These are phyloP conservation scores for Nyctibius bracteatus DNA, from an alignment of 2,113 vertebrate species.

Conservation along the genomic window DNA sequence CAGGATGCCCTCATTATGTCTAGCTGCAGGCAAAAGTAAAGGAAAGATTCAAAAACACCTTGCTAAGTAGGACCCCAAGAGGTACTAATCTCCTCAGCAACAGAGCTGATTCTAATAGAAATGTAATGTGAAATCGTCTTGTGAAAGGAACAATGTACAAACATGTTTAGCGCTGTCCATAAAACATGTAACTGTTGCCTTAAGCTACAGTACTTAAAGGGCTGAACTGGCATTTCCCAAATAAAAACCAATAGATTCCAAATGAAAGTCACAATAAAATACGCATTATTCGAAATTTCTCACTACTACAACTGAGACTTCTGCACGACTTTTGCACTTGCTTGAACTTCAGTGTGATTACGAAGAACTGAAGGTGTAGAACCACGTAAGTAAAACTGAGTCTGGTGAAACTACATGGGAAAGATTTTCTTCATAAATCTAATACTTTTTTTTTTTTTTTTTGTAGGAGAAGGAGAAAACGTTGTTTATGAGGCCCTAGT, in stretches of 20 bases:
- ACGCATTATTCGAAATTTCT: not conserved
- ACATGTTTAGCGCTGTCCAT: not conserved
- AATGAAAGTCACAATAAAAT: slow-evolving; percentile 15
- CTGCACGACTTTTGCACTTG: not conserved
- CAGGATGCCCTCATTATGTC: not conserved
- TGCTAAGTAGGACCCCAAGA: not conserved
- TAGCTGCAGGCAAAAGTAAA: slow-evolving; percentile 3
- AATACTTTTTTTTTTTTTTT: not conserved
- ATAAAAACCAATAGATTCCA: not conserved
- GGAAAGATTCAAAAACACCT: not conserved
- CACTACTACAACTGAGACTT: not conserved
- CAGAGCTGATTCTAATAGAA: slow-evolving; percentile 12
- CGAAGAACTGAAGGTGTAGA: not conserved
- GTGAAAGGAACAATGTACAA: not conserved
- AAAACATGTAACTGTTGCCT: not conserved
- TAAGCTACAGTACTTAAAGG: not conserved
- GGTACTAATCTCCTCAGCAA: not conserved
- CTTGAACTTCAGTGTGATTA: not conserved
- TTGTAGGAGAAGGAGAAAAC: not conserved
- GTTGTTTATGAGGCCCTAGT: not conserved
- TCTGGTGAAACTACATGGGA: not conserved
- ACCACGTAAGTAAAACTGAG: not conserved
- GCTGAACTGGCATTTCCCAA: not conserved
- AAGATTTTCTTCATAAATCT: not conserved
- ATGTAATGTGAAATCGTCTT: not conserved